Percentiles rank a stretch among this genome's conserved stretches.
phyloP scores from a whole-genome alignment of 2,113 vertebrate species.

The Cettia cetti region DNA sequence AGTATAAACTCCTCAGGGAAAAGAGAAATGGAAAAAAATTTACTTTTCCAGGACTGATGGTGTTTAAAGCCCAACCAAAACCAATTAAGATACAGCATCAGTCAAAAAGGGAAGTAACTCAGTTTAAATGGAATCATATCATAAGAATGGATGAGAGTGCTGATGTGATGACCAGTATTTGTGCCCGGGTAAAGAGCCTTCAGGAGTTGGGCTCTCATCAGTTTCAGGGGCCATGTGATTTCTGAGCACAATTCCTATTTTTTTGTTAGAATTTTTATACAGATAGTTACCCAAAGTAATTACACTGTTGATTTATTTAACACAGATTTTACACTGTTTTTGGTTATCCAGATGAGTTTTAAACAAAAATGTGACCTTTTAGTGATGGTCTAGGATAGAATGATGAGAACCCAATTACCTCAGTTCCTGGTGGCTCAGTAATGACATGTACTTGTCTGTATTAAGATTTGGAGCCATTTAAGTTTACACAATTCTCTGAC shows the following conservation, averaged over 20 bases:
- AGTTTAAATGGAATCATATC: neutral
- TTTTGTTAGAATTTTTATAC: neutral
- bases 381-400: neutral
- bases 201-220: neutral
- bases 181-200: neutral
- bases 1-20: neutral
- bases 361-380: neutral
- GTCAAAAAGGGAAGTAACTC: neutral
- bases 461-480: neutral
- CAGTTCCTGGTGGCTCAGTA: neutral
- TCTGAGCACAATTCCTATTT: neutral
- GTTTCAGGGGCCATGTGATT: neutral
- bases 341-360: neutral
- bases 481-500: neutral
- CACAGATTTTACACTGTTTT: neutral
- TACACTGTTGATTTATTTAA: neutral
- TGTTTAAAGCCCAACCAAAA: neutral
- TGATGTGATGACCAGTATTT: neutral
- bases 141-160: neutral
- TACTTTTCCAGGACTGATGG: neutral
- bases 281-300: neutral
- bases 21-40: neutral
- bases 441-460: neutral
- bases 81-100: neutral
- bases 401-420: neutral